Evolutionary conservation across 2,888 invertebrate genomes (phyloP), one percentile per base, ranked within the genome.

Genomic region (Adineta ricciae): DNA sequence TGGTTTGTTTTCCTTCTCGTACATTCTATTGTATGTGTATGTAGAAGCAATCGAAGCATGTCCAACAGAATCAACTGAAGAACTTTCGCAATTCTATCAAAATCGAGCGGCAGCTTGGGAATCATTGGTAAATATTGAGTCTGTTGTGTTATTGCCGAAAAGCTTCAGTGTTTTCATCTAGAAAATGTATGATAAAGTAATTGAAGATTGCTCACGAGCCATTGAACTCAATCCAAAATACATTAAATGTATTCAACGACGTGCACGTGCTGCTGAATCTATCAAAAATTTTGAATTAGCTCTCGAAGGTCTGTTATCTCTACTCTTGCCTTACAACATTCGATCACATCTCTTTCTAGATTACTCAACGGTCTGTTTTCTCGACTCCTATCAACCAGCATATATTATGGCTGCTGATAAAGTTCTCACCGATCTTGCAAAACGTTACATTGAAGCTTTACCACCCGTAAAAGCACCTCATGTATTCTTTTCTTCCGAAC

Each of bases 21-120:
- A 27, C 24, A 27, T 78, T 16, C n/a, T 3, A 9, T 41, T 41
- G n/a, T 0, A 41, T 4, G 4, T 4, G 9, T 78, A 36, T 41
- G 14, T 16, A 78, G 88, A 90, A 86, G 92, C 92, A 27, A 91
- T 92, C 83, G 88, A 88, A 64, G 86, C 90, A 9, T 91, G 92
- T 88, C 91, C 92, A 1, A 78, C 87, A 7, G 90, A 94, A 85
- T 93, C 94, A 88, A 92, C 92, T 46, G 92, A 92, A 0, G 95
- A 95, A 88, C 91, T 96, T 85, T 94, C 97, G 0, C 96, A 95
- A 27, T 96, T 95, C 91, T 96, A 96, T 90, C 97, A 97, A 90
- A 97, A 97, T 90, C 93, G 96, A 88, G 97, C 97, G 21, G 97
- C 97, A 27, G 95, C 96, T 78, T 95, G 95, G 90, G 97, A 97